Evolutionary conservation across 2,113 vertebrate species (phyloP).

Genomic region (Takifugu flavidus): DNA sequence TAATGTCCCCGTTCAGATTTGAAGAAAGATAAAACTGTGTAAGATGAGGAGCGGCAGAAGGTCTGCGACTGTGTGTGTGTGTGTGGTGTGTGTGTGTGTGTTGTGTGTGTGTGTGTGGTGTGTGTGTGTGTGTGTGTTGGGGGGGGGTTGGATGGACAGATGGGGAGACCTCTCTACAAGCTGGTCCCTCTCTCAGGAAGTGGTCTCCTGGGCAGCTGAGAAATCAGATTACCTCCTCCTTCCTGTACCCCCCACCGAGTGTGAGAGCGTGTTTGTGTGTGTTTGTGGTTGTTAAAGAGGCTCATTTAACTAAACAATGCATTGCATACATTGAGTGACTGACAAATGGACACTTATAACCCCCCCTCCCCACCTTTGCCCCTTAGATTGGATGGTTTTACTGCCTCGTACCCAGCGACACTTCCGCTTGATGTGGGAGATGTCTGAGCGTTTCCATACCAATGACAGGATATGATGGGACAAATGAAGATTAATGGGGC

Average conservation of each 20-base stretch:
- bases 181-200: conserved; percentile 65
- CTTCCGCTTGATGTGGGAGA: conserved; percentile 58
- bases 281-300: conserved; percentile 15
- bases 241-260: conserved; percentile 43
- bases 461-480: conserved; percentile 79
- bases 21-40: background rate
- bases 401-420: conserved; percentile 37
- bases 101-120: conserved; percentile 9
- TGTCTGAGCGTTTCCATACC: conserved; percentile 74
- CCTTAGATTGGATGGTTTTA: too few relatives aligned
- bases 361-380: conserved; percentile 20
- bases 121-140: conserved; percentile 12
- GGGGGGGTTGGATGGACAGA: conserved; percentile 51
- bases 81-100: too few relatives aligned
- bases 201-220: conserved; percentile 61
- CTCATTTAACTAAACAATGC: conserved; percentile 68
- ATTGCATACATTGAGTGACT: conserved; percentile 61
- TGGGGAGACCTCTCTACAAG: conserved; percentile 57
- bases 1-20: too few relatives aligned
- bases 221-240: conserved; percentile 70
- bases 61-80: background rate
- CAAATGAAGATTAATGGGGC: conserved; percentile 82
- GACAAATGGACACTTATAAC: conserved; percentile 61
- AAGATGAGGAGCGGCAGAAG: conserved; percentile 6
- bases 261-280: conserved; percentile 23